These are phyloP conservation scores for Neoascia interrupta DNA, from an alignment of 2,888 invertebrate species.

Conservation along the genomic window DNA sequence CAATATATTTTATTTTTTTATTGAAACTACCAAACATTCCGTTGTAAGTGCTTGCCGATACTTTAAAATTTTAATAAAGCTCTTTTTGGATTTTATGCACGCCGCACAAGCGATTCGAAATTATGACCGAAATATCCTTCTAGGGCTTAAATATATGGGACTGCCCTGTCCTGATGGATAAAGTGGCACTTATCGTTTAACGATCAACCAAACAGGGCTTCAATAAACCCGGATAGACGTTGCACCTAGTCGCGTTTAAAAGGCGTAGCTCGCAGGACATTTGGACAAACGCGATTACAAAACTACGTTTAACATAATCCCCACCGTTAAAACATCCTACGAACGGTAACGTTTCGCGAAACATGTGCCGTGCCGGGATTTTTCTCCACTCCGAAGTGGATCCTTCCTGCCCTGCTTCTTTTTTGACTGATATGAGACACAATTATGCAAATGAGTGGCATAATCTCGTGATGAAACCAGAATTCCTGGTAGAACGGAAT, in stretches of 20 bases:
- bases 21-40: neutral
- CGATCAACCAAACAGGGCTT: slow-evolving; percentile 17
- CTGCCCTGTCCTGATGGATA: slow-evolving; percentile 1
- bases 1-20: no score
- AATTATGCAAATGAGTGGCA: slow-evolving; percentile 52
- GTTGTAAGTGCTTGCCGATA: neutral
- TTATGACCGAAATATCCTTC: neutral
- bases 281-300: slow-evolving; percentile 44
- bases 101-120: no score
- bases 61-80: slow-evolving; percentile 17
- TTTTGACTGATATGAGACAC: slow-evolving; percentile 9
- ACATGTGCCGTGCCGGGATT: slow-evolving; percentile 30
- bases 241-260: neutral
- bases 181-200: slow-evolving; percentile 44
- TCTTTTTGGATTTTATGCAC: slow-evolving; percentile 15
- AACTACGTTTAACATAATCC: slow-evolving; percentile 44
- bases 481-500: slow-evolving; percentile 11
- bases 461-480: slow-evolving; percentile 27
- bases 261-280: slow-evolving; percentile 8
- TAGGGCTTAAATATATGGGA: neutral
- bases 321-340: slow-evolving; percentile 18
- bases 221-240: neutral
- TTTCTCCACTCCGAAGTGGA: neutral
- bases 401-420: neutral
- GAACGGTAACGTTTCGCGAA: slow-evolving; percentile 29